Evolutionary conservation across 2,888 invertebrate species (phyloP).

Genomic region (Heteromurus nitidus): DNA sequence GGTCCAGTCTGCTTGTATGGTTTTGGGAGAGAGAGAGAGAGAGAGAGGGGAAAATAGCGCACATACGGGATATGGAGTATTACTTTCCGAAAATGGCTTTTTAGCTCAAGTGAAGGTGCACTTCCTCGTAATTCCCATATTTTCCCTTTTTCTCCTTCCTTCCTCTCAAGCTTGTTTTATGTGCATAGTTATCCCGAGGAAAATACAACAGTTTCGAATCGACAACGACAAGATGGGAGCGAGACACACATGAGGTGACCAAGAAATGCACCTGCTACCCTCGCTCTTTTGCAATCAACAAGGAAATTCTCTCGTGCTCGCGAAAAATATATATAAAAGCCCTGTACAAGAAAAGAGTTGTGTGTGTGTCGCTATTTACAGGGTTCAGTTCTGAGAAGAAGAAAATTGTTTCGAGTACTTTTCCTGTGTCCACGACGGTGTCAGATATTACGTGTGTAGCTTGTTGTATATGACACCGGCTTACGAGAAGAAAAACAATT

Average conservation of each 20-base stretch:
- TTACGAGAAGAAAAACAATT: too few species aligned
- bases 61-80: not conserved
- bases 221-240: not conserved
- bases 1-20: conserved; percentile 21
- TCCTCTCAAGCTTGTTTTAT: too few species aligned
- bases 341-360: not conserved
- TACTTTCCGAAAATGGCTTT: conserved; percentile 23
- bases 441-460: too few species aligned
- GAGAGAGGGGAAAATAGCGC: conserved; percentile 12
- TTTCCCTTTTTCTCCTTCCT: too few species aligned
- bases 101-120: conserved; percentile 9
- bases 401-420: too few species aligned
- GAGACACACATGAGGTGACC: conserved; percentile 18
- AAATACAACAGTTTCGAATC: not conserved
- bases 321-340: too few species aligned
- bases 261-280: conserved; percentile 29
- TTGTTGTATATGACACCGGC: too few species aligned
- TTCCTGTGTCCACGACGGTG: too few species aligned
- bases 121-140: too few species aligned
- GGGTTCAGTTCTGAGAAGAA: too few species aligned
- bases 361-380: too few species aligned
- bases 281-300: not conserved
- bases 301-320: not conserved
- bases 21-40: too few species aligned
- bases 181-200: not conserved